These are phyloP conservation scores for Pteria penguin DNA, from an alignment of 2,888 invertebrate genomes.

Conservation along the genomic window DNA sequence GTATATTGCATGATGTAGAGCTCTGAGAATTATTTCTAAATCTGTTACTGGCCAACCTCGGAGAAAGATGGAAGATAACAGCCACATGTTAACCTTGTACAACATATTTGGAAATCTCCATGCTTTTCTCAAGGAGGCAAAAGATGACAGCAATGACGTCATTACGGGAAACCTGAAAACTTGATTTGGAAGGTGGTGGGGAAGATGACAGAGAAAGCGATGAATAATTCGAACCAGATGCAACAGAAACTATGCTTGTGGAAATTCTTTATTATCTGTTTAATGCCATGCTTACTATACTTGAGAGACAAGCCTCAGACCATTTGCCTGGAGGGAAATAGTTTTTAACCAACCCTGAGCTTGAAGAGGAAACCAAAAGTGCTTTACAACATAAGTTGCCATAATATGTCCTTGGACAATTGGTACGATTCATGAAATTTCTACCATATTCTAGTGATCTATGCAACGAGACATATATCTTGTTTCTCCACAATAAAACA, in stretches of 20 bases:
- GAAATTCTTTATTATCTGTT: slow-evolving; percentile 22
- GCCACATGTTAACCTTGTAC: slow-evolving; percentile 31
- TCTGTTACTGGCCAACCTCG: slow-evolving; percentile 16
- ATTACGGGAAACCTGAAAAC: background rate
- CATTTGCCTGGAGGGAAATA: slow-evolving; percentile 44
- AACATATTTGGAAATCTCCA: slow-evolving; percentile 17
- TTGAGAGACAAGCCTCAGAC: slow-evolving; percentile 38
- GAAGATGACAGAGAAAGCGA: background rate
- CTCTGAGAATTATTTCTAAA: slow-evolving; percentile 30
- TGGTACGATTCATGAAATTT: background rate
- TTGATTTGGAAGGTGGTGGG: background rate
- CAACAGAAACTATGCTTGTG: background rate
- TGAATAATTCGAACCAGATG: background rate
- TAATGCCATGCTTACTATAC: slow-evolving; percentile 17
- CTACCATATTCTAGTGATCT: background rate
- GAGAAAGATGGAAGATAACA: slow-evolving; percentile 38
- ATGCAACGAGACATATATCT: background rate
- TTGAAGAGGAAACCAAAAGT: background rate
- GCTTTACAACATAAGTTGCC: slow-evolving; percentile 3
- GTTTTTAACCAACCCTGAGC: background rate
- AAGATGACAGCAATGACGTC: slow-evolving; percentile 8
- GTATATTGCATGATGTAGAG: slow-evolving; percentile 34
- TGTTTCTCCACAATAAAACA: background rate
- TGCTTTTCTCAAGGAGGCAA: slow-evolving; percentile 13
- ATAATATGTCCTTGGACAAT: slow-evolving; percentile 15